These are phyloP conservation scores for Charaxes varanes DNA, from an alignment of 1,140 invertebrate genomes.

Conservation along the genomic window DNA sequence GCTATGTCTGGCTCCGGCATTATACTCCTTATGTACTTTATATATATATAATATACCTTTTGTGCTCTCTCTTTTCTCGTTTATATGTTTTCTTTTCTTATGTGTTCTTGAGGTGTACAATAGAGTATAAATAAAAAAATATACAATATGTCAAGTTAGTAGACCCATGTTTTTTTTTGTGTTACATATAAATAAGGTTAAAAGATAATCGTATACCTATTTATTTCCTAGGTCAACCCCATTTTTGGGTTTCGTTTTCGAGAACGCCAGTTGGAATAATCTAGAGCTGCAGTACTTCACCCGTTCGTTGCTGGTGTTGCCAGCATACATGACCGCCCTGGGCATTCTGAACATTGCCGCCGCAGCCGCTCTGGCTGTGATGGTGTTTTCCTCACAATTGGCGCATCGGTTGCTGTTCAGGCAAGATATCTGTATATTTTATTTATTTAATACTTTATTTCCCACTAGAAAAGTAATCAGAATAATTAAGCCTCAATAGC, in stretches of 20 bases:
- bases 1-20: too few relatives aligned
- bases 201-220: too few relatives aligned
- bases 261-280: slow-evolving; percentile 43
- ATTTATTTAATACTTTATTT: too few relatives aligned
- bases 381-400: slow-evolving; percentile 56
- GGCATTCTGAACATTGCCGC: slow-evolving; percentile 37
- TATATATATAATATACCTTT: slow-evolving; percentile 2
- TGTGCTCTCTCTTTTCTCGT: too few relatives aligned
- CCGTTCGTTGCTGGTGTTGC: slow-evolving; percentile 40
- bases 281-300: slow-evolving; percentile 44
- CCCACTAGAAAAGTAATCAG: too few relatives aligned
- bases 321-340: slow-evolving; percentile 50
- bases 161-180: too few relatives aligned
- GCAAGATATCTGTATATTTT: slow-evolving; percentile 17
- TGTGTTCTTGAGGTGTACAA: too few relatives aligned
- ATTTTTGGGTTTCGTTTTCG: slow-evolving; percentile 29
- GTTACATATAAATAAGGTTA: too few relatives aligned
- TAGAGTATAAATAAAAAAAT: too few relatives aligned
- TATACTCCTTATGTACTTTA: neutral
- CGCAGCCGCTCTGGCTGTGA: slow-evolving; percentile 26
- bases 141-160: too few relatives aligned
- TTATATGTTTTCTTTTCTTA: too few relatives aligned
- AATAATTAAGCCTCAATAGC: too few relatives aligned
- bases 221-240: slow-evolving; percentile 49
- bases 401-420: slow-evolving; percentile 52